A percentile compares a stretch with the other conserved stretches of the same genome.
Conservation (phyloP, 2,797 vertebrate species). For the Zonotrichia albicollis region DNA sequence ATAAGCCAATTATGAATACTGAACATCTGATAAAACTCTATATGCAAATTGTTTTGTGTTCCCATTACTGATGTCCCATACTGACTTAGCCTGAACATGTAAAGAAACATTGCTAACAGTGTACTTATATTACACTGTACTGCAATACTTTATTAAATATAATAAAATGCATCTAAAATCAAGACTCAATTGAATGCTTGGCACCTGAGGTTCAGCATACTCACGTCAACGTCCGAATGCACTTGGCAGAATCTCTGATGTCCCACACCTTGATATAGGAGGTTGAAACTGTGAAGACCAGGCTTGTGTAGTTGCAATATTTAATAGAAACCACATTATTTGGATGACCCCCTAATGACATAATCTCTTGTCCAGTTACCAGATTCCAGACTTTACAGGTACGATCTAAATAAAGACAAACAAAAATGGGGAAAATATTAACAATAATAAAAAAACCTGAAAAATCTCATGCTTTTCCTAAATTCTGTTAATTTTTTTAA, state of each 20-base stretch:
- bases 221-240: slow-evolving; percentile 92
- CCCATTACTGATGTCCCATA: neutral
- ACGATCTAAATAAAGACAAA: slow-evolving; percentile 81
- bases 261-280: slow-evolving; percentile 98
- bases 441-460: rapidly evolving
- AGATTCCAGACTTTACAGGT: slow-evolving; percentile 99
- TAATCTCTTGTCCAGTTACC: slow-evolving; percentile 98
- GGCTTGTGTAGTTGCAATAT: slow-evolving; percentile 88
- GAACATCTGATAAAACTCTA: neutral
- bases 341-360: slow-evolving; percentile 94
- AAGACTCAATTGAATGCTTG: neutral
- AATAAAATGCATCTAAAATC: neutral
- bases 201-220: slow-evolving; percentile 41
- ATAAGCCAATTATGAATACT: neutral
- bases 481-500: neutral
- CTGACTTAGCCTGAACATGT: neutral
- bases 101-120: neutral
- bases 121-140: neutral
- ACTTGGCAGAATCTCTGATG: slow-evolving; percentile 95
- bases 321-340: slow-evolving; percentile 93
- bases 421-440: neutral
- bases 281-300: slow-evolving; percentile 93
- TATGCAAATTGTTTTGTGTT: neutral
- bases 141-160: neutral
- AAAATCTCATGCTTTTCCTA: neutral